A percentile compares a stretch with the other conserved stretches of the same genome.
phyloP scores from a whole-genome alignment of 2,797 vertebrate genomes.

The Vultur gryphus region DNA sequence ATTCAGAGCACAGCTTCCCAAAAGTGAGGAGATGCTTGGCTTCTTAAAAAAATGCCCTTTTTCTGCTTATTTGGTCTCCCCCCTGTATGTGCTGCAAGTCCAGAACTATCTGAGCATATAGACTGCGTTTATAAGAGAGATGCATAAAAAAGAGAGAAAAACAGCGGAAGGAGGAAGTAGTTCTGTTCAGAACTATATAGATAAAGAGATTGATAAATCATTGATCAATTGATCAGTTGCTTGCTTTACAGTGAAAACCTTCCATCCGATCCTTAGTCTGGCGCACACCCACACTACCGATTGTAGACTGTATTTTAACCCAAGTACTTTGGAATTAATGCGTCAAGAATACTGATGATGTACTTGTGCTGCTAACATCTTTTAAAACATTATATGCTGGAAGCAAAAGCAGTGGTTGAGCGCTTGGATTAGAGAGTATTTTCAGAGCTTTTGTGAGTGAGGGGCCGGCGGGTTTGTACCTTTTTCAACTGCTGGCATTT shows the following conservation, averaged over 20 bases:
- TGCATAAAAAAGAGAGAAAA: background rate
- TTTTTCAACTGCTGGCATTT: too few relatives aligned
- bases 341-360: background rate
- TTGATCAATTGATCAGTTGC: background rate
- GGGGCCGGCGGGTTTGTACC: background rate
- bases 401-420: background rate
- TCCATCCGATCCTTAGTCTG: background rate
- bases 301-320: background rate
- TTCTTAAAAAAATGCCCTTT: background rate
- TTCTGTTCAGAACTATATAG: background rate
- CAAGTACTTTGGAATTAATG: background rate
- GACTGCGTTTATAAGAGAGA: background rate
- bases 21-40: background rate
- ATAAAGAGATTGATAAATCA: background rate
- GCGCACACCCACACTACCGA: background rate
- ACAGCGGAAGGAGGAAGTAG: background rate
- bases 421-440: accelerated
- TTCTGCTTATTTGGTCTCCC: background rate
- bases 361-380: background rate
- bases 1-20: background rate
- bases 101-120: background rate
- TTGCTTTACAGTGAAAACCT: background rate
- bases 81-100: background rate
- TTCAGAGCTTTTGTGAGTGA: background rate
- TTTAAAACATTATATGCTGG: background rate